Conservation (phyloP, 1,140 invertebrate genomes). For the Temnothorax longispinosus region DNA sequence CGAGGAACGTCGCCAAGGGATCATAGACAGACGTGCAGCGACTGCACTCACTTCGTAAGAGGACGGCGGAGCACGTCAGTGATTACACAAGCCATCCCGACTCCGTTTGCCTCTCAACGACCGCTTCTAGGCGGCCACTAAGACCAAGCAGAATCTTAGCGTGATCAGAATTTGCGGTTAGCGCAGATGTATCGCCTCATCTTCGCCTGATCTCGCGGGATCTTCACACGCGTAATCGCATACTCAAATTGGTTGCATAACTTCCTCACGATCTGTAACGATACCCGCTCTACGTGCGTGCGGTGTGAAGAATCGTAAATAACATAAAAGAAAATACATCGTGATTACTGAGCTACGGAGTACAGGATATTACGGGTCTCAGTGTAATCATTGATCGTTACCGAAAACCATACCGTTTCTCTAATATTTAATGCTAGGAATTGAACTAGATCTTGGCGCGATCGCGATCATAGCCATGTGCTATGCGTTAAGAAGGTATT, state of each 20-base stretch:
- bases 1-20: slow-evolving; percentile 70
- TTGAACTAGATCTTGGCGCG: background rate
- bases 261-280: slow-evolving; percentile 1
- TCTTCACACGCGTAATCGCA: background rate
- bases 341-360: background rate
- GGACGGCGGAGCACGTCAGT: slow-evolving; percentile 30
- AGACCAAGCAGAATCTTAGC: background rate
- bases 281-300: background rate
- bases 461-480: background rate
- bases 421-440: background rate
- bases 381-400: background rate
- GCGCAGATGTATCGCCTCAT: background rate
- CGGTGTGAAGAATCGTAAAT: slow-evolving; percentile 6
- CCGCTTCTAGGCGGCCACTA: slow-evolving; percentile 21
- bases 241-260: background rate
- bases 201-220: background rate
- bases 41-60: slow-evolving; percentile 55
- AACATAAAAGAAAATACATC: background rate
- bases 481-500: background rate
- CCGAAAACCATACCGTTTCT: background rate
- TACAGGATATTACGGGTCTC: background rate
- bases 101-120: background rate
- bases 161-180: background rate
- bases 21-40: slow-evolving; percentile 69
- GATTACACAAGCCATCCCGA: slow-evolving; percentile 39